phyloP scores from a whole-genome alignment of 2,888 invertebrate genomes.

The Eurois occulta region DNA sequence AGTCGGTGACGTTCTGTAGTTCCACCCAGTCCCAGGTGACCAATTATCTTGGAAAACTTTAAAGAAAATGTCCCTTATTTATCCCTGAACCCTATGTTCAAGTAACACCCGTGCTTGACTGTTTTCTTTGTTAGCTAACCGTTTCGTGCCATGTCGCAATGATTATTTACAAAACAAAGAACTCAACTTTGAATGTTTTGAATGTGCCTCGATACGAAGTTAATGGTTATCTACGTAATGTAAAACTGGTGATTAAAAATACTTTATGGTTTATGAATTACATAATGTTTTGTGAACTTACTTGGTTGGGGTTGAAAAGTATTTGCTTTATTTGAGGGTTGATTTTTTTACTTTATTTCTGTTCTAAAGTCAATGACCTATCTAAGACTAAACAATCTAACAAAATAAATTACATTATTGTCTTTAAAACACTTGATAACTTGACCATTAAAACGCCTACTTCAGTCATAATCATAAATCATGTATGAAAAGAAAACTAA shows the following conservation, averaged over 20 bases:
- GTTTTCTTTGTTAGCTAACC: slow-evolving; percentile 56
- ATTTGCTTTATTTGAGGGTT: neutral
- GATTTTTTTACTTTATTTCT: neutral
- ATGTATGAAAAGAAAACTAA: too few relatives aligned
- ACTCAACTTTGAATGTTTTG: slow-evolving; percentile 59
- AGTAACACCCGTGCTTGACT: slow-evolving; percentile 29
- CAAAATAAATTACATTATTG: too few relatives aligned
- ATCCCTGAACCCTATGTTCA: slow-evolving; percentile 10
- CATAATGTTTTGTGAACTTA: slow-evolving; percentile 7
- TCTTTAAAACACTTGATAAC: too few relatives aligned
- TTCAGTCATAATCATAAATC: too few relatives aligned
- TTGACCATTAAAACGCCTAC: too few relatives aligned
- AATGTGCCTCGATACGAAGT: slow-evolving; percentile 49
- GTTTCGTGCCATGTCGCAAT: slow-evolving; percentile 68
- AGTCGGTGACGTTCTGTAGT: too few relatives aligned
- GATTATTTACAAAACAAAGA: slow-evolving; percentile 64
- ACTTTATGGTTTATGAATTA: slow-evolving; percentile 33
- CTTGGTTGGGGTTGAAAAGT: neutral
- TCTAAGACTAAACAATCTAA: neutral
- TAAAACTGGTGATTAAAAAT: slow-evolving; percentile 59
- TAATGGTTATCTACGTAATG: slow-evolving; percentile 59
- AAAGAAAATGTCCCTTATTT: neutral
- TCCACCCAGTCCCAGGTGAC: neutral
- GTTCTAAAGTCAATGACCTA: neutral
- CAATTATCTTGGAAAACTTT: neutral